A percentile compares a stretch with the other conserved stretches of the same genome.
Evolutionary conservation across 2,113 vertebrate species (phyloP).

Genomic region (rat (Rattus norvegicus)): DNA sequence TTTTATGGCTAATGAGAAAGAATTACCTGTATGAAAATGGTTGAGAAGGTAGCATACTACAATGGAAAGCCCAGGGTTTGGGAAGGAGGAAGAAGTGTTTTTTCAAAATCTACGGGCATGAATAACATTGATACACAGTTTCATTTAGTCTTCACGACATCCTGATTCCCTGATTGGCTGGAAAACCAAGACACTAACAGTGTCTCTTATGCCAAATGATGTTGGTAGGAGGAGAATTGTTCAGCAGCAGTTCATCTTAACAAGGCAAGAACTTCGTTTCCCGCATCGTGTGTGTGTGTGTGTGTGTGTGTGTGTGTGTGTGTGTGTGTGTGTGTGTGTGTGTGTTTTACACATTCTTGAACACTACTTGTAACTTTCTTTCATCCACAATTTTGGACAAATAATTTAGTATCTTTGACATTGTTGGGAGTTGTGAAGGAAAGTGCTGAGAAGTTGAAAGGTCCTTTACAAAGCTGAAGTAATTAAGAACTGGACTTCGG

Average conservation of each 20-base stretch:
- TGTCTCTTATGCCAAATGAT: not conserved
- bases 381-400: not conserved
- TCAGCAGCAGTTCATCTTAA: not conserved
- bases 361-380: not conserved
- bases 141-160: constrained; percentile 36
- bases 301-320: too few relatives aligned
- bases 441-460: not conserved
- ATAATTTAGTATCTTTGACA: constrained; percentile 32
- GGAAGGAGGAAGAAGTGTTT: constrained; percentile 1
- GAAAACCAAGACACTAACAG: not conserved
- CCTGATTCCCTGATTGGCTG: not conserved
- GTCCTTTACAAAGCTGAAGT: not conserved
- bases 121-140: not conserved
- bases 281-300: not conserved
- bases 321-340: not conserved
- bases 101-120: not conserved
- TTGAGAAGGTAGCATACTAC: not conserved
- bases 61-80: not conserved
- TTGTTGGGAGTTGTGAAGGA: not conserved
- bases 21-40: constrained; percentile 7
- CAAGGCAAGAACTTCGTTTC: not conserved
- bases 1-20: not conserved
- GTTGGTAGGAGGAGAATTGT: not conserved
- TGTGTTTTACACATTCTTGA: not conserved
- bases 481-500: not conserved